Base-by-base conservation (phyloP, 2,888 invertebrate species). In the Macaria liturata region DNA sequence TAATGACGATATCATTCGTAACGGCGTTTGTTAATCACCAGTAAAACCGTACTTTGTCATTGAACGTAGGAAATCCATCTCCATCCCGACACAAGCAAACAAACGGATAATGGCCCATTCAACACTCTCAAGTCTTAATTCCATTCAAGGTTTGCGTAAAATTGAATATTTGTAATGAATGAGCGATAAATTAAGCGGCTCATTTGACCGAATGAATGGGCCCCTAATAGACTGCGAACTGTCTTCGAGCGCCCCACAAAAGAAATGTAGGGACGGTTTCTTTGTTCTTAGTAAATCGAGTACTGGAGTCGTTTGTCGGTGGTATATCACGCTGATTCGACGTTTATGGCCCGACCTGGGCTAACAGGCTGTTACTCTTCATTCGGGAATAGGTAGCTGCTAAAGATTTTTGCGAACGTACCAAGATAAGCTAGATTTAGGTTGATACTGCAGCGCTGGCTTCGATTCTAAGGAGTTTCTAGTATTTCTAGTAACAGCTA, bases 271-370 rank as follows among this genome's bases (percentile, higher is more conserved):
- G 76, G 78, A 80, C 72, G 78, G 74, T 80, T 84, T 83, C 89
- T 88, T 88, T 89, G 89, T 90, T 90, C 88, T 88, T 85, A 81
- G 77, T 83, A 85, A 88, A 88, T 88, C 86, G 88, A 88, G 84
- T 86, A 82, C 83, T 75, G 76, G 69, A 80, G 83, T 81, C 86
- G 86, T 88, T 88, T 88, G 86, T 87, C 87, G 87, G 78, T 78
- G 80, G 83, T 90, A 89, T 87, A 87, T 87, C 86, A 86, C 81
- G 79, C 80, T 88, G 88, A 90, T 88, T 86, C 86, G 90, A 90
- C 90, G 76, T 91, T 90, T 87, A 89, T 85, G 71, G 86, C 78
- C 74, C 77, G 72, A 74, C 73, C 81, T 80, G 81, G 76, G 78
- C 74, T 75, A 69, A 78, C 75, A 76, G 72, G 74, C 76, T 74